Conservation (phyloP, 2,888 invertebrate species). For the Nineta flava region DNA sequence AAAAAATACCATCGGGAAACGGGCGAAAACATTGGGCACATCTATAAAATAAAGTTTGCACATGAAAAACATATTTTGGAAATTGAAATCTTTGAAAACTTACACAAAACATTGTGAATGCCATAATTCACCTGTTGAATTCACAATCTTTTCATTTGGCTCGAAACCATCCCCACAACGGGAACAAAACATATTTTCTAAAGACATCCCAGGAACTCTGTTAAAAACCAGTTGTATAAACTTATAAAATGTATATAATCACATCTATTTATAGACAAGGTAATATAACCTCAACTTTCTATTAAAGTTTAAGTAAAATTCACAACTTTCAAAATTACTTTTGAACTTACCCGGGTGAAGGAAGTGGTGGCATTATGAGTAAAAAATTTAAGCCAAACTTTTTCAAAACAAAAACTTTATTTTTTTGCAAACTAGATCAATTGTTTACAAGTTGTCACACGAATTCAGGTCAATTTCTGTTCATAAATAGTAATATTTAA, state of each 20-base stretch:
- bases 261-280: background rate
- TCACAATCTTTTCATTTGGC: conserved; percentile 94
- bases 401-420: background rate
- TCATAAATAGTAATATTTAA: background rate
- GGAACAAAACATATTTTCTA: conserved; percentile 87
- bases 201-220: conserved; percentile 45
- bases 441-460: background rate
- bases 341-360: conserved; percentile 1
- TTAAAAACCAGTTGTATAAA: background rate
- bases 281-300: background rate
- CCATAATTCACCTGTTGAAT: conserved; percentile 96
- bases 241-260: background rate
- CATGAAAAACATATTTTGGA: background rate
- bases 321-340: background rate
- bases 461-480: too few relatives aligned
- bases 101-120: conserved; percentile 99
- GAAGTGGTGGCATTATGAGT: background rate
- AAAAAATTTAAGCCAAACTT: background rate
- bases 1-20: conserved; percentile 94
- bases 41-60: conserved; percentile 29
- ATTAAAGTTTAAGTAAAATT: background rate
- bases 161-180: conserved; percentile 95
- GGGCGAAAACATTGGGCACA: conserved; percentile 98
- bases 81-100: conserved; percentile 16
- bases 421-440: background rate